Base-by-base conservation (phyloP, 2,113 vertebrate genomes). In the Chelonoidis abingdonii region DNA sequence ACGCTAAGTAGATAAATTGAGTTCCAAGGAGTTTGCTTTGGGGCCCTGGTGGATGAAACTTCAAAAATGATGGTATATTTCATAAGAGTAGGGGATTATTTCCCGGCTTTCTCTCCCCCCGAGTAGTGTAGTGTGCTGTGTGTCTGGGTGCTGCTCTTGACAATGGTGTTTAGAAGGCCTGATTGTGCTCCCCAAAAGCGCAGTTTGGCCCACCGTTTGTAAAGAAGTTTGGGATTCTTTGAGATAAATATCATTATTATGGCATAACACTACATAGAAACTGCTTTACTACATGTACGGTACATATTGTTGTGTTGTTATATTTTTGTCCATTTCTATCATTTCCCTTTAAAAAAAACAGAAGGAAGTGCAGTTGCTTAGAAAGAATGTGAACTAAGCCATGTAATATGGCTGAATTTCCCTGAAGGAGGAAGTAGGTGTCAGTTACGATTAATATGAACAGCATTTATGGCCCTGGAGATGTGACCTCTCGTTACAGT, bases 371-470 rank as follows among this genome's bases (percentile, higher is more conserved):
- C 49, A 90, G 79, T 87, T 93, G 72, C 93, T 97, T 93, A 82
- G 97, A 91, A 94, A 97, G 86, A 54, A 94, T 96, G 87, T 89
- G 75, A 97, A 90, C 54, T 91, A 93, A 94, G 85, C 80, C 86
- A n/a, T 95, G 72, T 76, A 82, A 65, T 53, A 83, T 80, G 88
- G 57, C 96, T 94, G 93, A 88, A 80, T 97, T 94, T 78, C 97
- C 97, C 97, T 93, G 94, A 89, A 97, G 97, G 96, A 97, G 94
- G 94, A 95, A 97, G 88, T 88, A 88, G 83, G 92, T 98, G 98
- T 98, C 98, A 96, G 97, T 97, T 96, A 96, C 59, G 91, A 98
- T 98, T 98, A 98, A 95, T 59, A 72, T 98, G 98, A 98, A 90
- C 87, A 93, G 94, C 90, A 31, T 97, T 91, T 97, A 87, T 92